phyloP scores from a whole-genome alignment of 2,888 invertebrate species.

The Pristionchus fissidentatus region DNA sequence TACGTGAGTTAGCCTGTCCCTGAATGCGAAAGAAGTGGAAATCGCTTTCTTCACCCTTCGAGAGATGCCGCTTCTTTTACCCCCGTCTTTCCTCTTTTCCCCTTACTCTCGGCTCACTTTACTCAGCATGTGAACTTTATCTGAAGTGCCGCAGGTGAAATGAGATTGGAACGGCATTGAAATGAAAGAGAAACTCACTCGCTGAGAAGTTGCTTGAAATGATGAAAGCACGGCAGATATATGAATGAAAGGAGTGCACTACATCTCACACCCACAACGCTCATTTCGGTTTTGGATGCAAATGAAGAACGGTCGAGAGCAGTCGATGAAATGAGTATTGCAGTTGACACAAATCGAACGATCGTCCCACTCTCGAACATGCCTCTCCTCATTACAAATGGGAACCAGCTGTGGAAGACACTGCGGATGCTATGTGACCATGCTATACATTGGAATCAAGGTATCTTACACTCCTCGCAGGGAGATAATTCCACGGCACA shows the following conservation, averaged over 20 bases:
- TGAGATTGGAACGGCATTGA: constrained; percentile 34
- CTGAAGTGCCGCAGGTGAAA: constrained; percentile 29
- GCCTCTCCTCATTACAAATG: constrained; percentile 66
- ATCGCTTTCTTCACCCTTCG: constrained; percentile 23
- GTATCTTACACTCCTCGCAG: constrained; percentile 51
- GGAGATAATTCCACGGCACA: no score
- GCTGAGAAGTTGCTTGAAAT: constrained; percentile 30
- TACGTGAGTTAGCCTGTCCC: constrained; percentile 35
- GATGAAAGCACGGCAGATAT: constrained; percentile 38
- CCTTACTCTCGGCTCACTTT: constrained; percentile 1
- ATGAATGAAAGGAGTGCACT: not conserved
- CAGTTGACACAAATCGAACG: constrained; percentile 73
- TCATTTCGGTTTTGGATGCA: not conserved
- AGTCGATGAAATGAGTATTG: constrained; percentile 48
- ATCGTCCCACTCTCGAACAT: constrained; percentile 66
- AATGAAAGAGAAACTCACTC: not conserved
- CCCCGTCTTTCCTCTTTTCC: not conserved
- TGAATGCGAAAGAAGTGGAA: constrained; percentile 35
- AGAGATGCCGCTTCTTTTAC: not conserved
- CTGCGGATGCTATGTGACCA: constrained; percentile 75
- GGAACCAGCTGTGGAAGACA: constrained; percentile 73
- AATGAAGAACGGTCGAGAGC: not conserved
- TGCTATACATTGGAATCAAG: constrained; percentile 75
- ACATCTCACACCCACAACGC: not conserved
- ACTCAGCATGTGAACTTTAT: constrained; percentile 36